Base-by-base conservation (phyloP, 2,888 invertebrate genomes). In the Drosophila anomelani region DNA sequence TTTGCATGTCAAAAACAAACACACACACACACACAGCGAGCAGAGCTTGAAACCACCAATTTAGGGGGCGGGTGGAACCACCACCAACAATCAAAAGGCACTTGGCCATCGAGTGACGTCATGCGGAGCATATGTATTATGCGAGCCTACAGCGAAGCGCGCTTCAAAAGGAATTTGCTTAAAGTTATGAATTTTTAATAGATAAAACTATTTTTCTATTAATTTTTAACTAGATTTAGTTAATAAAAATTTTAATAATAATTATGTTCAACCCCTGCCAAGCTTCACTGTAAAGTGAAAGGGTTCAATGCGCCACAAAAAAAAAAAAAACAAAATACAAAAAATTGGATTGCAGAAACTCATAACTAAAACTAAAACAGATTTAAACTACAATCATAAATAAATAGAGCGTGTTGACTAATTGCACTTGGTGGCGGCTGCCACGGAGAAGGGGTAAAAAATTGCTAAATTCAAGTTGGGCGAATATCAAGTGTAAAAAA, bases 291-390 rank as follows among this genome's bases (percentile, higher is more conserved):
- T 55, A 61, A 72, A 64, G 61, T 85, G 76, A 80, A 88, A 74
- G 81, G 80, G 88, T 84, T 86, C 86, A 88, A 76, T 76, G 87
- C 53, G 69, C 86, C 64, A 15, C 55, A 29, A 29, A 29, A 29
- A n/a, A 29, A 29, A 29, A 49, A 44, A 58, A 49, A 51, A 36
- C 4, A 12, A 51, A 49, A 32, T 8, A 34, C n/a, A 39, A 64
- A 51, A 73, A 57, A 23, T 49, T 47, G 12, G 39, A 51, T 57
- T 51, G 39, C 39, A 60, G 66, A 56, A 66, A 12, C 12, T 15
- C 9, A 59, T 43, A 59, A 56, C 29, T 32, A 46, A 41, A 60
- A 57, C 56, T 44, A 23, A 39, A 39, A 36, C 39, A 20, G 66
- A 41, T 47, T 51, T 56, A 56, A 56, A 36, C 55, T 29, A 36